Base-by-base conservation (phyloP, 2,888 invertebrate genomes). In the Aporophyla nigra region DNA sequence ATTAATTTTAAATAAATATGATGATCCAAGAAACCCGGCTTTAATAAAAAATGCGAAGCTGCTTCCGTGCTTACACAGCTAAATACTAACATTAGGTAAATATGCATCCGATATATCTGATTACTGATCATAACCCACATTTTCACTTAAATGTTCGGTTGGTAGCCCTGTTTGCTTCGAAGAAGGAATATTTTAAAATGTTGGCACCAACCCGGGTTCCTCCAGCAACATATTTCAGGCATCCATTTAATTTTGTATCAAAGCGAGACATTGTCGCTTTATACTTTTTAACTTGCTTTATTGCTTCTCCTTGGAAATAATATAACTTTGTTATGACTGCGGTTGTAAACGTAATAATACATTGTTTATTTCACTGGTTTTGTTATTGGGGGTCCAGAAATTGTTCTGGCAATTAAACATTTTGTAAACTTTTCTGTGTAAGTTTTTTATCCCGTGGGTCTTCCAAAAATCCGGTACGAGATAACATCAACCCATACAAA, bases 171-270 rank as follows among this genome's bases (percentile, higher is more conserved):
- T 78, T 66, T 79, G 49, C 53, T 62, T 54, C 58, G 43, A 66
- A 65, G 67, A 61, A 72, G 78, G 75, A 84, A 86, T 86, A 87
- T 86, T 86, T 87, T 78, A 78, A 83, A 83, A 80, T 53, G 79
- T 87, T 86, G 87, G 83, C 86, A 85, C 63, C 70, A 70, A 46
- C 46, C 71, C 73, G 76, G 76, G 51, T 72, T 80, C 58, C 79
- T 74, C 67, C 61, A 56, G 56, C 63, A 78, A 87, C 85, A 84
- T 86, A 86, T 87, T 86, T 87, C 86, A 86, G 75, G 71, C 87
- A 84, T 83, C 83, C 81, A 79, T 86, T 85, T 86, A 86, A 87
- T 86, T 87, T 79, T 84, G 75, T 81, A 84, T 85, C 77, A 83
- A 76, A 83, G 76, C 70, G 76, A 62, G 76, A 70, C 78, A 80